These are phyloP conservation scores for Callipepla californica DNA, from an alignment of 2,113 vertebrate genomes.

Conservation along the genomic window DNA sequence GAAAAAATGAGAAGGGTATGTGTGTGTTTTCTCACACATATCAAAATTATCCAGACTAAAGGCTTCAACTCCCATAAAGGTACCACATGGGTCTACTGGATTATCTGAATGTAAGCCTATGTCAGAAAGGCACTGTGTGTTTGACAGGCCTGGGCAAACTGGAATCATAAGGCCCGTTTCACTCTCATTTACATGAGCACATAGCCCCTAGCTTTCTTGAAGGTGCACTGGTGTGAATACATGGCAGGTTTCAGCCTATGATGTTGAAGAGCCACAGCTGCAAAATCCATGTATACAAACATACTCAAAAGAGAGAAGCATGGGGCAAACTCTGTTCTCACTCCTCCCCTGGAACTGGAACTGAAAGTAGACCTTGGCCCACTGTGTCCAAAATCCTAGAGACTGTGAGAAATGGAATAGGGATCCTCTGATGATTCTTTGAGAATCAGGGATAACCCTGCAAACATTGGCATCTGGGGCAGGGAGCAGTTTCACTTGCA, in stretches of 20 bases:
- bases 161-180: constrained; percentile 50
- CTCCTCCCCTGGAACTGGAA: constrained; percentile 15
- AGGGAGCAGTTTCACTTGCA: constrained; percentile 27
- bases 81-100: constrained; percentile 66
- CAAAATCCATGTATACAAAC: not conserved
- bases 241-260: not conserved
- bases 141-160: constrained; percentile 68
- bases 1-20: not conserved
- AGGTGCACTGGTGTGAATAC: not conserved
- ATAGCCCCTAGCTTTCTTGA: constrained; percentile 25
- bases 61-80: constrained; percentile 62
- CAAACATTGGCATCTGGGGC: not conserved
- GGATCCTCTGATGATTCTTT: not conserved
- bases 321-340: constrained; percentile 14
- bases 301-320: not conserved
- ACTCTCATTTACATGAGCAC: constrained; percentile 4
- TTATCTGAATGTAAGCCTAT: constrained; percentile 68
- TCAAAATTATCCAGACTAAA: constrained; percentile 20
- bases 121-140: constrained; percentile 65
- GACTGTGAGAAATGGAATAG: not conserved
- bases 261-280: not conserved
- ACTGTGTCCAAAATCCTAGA: not conserved
- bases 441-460: not conserved
- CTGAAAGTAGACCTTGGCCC: constrained; percentile 24
- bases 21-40: constrained; percentile 21